phyloP scores from a whole-genome alignment of 2,888 invertebrate species.

The Germaria angustata region DNA sequence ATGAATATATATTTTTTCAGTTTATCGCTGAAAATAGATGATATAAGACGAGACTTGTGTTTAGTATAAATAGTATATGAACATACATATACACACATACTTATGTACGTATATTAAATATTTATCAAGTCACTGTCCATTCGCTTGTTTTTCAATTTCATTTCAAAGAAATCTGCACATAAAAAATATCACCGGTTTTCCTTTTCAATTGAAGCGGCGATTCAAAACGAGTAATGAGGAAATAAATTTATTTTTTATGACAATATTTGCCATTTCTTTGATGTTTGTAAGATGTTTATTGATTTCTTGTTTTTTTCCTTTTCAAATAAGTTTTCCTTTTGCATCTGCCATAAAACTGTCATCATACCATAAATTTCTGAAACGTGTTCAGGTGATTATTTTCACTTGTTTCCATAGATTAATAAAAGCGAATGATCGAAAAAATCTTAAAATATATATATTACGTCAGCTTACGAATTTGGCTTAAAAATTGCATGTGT shows the following conservation, averaged over 20 bases:
- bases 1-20: too few species aligned
- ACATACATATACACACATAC: not conserved
- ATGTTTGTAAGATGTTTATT: slow-evolving; percentile 28
- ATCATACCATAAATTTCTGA: slow-evolving; percentile 47
- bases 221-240: slow-evolving; percentile 29
- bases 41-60: too few species aligned
- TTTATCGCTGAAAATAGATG: too few species aligned
- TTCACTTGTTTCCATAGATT: not conserved
- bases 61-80: not conserved
- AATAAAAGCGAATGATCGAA: not conserved
- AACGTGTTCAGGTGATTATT: not conserved
- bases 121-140: too few species aligned
- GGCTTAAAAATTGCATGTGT: too few species aligned
- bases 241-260: slow-evolving; percentile 33
- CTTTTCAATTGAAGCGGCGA: not conserved
- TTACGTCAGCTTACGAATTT: too few species aligned
- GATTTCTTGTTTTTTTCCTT: slow-evolving; percentile 6
- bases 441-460: too few species aligned
- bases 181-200: slow-evolving; percentile 11
- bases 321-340: not conserved
- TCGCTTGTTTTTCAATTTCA: too few species aligned
- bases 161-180: not conserved
- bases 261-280: slow-evolving; percentile 20
- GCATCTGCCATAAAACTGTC: slow-evolving; percentile 59
- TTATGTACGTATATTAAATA: not conserved